A percentile compares a stretch with the other conserved stretches of the same genome.
These are phyloP conservation scores for Ailurus styani DNA, from an alignment of 2,113 vertebrate species.

Conservation along the genomic window DNA sequence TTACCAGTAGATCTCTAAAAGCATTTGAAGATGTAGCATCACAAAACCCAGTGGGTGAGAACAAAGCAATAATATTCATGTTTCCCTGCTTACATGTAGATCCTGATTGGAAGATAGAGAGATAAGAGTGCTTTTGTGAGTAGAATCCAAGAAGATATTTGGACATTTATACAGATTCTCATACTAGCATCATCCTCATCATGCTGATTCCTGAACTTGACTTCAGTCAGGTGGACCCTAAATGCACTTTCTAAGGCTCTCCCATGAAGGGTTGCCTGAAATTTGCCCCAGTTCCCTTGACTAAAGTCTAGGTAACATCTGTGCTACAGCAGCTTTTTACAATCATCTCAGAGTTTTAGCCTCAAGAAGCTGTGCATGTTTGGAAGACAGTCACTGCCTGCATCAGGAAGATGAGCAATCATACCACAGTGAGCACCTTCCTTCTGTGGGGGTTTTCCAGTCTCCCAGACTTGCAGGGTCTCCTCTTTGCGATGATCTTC, in stretches of 20 bases:
- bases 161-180: neutral
- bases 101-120: neutral
- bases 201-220: neutral
- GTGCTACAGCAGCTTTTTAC: neutral
- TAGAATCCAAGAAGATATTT: neutral
- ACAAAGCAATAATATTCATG: neutral
- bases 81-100: neutral
- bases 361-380: neutral
- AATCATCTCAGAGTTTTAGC: neutral
- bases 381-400: neutral
- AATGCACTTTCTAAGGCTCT: neutral
- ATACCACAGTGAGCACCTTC: neutral
- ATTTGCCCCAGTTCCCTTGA: neutral
- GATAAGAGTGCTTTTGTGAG: neutral
- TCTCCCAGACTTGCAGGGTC: constrained; percentile 12
- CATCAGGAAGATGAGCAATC: neutral
- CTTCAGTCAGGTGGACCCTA: neutral
- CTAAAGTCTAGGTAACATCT: neutral
- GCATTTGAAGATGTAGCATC: neutral
- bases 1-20: neutral
- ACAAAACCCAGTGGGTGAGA: neutral
- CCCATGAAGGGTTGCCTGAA: neutral
- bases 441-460: constrained; percentile 52
- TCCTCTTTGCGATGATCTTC: constrained; percentile 33
- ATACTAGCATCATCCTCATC: neutral